Evolutionary conservation across 2,797 vertebrate species (phyloP).

Genomic region (Trachurus trachurus): DNA sequence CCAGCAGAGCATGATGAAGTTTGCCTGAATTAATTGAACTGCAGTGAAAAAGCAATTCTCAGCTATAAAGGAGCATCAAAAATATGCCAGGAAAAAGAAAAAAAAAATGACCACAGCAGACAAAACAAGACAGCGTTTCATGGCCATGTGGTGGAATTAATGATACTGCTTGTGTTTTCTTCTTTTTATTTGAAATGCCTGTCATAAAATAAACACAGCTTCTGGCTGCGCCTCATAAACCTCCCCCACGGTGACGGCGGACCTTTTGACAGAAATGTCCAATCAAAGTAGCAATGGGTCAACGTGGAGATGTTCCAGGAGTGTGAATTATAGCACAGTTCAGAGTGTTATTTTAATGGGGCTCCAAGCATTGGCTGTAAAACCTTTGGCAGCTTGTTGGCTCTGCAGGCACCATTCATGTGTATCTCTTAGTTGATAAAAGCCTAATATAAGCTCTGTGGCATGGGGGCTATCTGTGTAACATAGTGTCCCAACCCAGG

Average conservation of each 20-base stretch:
- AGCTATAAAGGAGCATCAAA: slow-evolving; percentile 37
- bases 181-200: slow-evolving; percentile 65
- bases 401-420: slow-evolving; percentile 60
- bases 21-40: slow-evolving; percentile 56
- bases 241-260: slow-evolving; percentile 52
- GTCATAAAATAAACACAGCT: slow-evolving; percentile 78
- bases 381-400: slow-evolving; percentile 67
- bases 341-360: slow-evolving; percentile 82
- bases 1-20: slow-evolving; percentile 44
- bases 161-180: slow-evolving; percentile 59
- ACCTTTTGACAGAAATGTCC: slow-evolving; percentile 80
- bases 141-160: slow-evolving; percentile 72
- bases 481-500: slow-evolving; percentile 37
- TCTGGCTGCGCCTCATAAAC: slow-evolving; percentile 74
- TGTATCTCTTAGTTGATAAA: slow-evolving; percentile 53
- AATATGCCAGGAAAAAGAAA: slow-evolving; percentile 31
- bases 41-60: slow-evolving; percentile 46
- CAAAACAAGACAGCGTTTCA: slow-evolving; percentile 61
- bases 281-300: slow-evolving; percentile 78
- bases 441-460: slow-evolving; percentile 51
- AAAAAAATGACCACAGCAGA: slow-evolving; percentile 42
- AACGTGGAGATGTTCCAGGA: slow-evolving; percentile 71
- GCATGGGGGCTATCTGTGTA: slow-evolving; percentile 41
- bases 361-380: slow-evolving; percentile 72
- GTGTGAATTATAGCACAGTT: slow-evolving; percentile 75